Evolutionary conservation across 2,888 invertebrate species (phyloP).

Genomic region (Plagiodera versicolora): DNA sequence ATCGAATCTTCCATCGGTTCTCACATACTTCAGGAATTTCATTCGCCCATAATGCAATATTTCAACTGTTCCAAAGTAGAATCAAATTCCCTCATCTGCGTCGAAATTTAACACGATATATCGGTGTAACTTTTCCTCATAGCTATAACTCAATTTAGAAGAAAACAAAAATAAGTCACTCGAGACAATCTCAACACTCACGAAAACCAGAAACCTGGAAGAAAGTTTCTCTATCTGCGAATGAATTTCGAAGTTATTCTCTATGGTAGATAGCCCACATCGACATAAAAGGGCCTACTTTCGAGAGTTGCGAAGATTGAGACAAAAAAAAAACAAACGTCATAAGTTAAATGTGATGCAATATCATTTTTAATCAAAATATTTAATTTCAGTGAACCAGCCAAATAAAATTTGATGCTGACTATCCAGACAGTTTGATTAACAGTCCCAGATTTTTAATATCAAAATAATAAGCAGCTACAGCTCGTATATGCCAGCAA

Average conservation of each 20-base stretch:
- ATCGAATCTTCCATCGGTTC: too few species aligned
- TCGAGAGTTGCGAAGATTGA: not conserved
- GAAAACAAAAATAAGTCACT: conserved; percentile 33
- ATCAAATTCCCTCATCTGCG: conserved; percentile 16
- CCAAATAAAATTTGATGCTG: too few species aligned
- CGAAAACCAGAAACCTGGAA: conserved; percentile 33
- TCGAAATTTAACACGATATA: conserved; percentile 22
- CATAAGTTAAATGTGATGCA: too few species aligned
- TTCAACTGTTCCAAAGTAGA: conserved; percentile 7
- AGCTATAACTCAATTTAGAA: conserved; percentile 27
- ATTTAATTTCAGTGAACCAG: too few species aligned
- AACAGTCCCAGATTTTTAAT: too few species aligned
- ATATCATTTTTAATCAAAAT: too few species aligned
- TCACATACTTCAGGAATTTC: not conserved
- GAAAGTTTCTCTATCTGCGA: conserved; percentile 31
- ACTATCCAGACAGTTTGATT: too few species aligned
- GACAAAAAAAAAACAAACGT: too few species aligned
- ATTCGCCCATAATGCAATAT: conserved; percentile 11
- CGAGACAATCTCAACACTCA: conserved; percentile 35
- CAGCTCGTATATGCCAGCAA: too few species aligned
- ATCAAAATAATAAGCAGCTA: too few species aligned
- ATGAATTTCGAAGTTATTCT: conserved; percentile 33
- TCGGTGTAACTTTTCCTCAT: conserved; percentile 22
- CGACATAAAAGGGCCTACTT: conserved; percentile 15
- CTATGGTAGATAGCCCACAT: conserved; percentile 14